Evolutionary conservation across 2,113 vertebrate genomes (phyloP).

Genomic region (Eleginops maclovinus): DNA sequence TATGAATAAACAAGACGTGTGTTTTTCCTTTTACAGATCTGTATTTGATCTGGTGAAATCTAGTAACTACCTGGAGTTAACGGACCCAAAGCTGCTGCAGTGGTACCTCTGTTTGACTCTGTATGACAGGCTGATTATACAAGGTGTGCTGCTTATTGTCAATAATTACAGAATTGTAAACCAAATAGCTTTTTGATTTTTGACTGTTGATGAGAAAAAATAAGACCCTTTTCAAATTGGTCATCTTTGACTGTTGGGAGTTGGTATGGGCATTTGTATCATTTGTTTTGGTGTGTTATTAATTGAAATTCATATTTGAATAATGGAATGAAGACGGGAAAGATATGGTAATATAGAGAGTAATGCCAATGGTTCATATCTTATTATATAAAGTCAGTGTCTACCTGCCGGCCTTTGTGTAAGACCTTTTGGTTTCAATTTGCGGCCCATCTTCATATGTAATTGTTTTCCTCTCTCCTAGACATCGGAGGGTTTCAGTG

Average conservation of each 20-base stretch:
- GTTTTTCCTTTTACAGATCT: slow-evolving; percentile 47
- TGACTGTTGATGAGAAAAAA: no score
- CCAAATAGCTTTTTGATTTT: not conserved
- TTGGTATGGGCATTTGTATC: no score
- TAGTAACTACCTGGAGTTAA: slow-evolving; percentile 44
- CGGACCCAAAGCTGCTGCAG: slow-evolving; percentile 62
- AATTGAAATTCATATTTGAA: no score
- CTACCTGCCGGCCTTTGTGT: not conserved
- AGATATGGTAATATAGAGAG: not conserved
- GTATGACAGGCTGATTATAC: slow-evolving; percentile 69
- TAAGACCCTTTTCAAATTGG: no score
- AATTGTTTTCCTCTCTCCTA: slow-evolving; percentile 29
- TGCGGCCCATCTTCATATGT: not conserved
- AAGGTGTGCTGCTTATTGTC: slow-evolving; percentile 48
- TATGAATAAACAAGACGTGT: not conserved
- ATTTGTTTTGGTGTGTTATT: no score
- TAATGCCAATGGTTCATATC: not conserved
- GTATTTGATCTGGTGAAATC: slow-evolving; percentile 69
- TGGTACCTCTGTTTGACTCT: slow-evolving; percentile 71
- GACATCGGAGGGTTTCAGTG: slow-evolving; percentile 73
- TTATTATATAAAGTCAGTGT: not conserved
- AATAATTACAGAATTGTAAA: not conserved
- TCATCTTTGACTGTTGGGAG: no score
- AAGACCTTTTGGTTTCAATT: not conserved
- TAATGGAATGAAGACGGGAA: no score